phyloP scores from a whole-genome alignment of 2,113 vertebrate species.

The Callorhinus ursinus region DNA sequence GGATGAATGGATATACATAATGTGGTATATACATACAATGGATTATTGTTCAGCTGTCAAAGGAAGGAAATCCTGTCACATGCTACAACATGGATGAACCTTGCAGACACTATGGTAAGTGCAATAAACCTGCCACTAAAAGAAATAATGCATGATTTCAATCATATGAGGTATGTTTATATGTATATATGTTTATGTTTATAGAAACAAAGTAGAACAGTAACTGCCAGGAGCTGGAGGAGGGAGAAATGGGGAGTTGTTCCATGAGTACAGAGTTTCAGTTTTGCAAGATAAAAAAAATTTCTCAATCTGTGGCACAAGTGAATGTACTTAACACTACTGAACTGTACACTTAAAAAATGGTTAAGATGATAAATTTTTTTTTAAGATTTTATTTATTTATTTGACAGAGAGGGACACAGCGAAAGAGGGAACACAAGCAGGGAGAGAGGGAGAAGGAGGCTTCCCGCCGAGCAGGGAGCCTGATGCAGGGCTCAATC shows the following conservation, averaged over 20 bases:
- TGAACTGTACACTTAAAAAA: not conserved
- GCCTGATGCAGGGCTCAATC: too few relatives aligned
- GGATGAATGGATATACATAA: not conserved
- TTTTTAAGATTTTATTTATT: not conserved
- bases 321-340: not conserved
- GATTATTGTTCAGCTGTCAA: not conserved
- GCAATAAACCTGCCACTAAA: not conserved
- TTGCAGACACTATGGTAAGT: not conserved
- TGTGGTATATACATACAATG: not conserved
- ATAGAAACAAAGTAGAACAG: not conserved
- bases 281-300: not conserved
- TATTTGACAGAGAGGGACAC: too few relatives aligned
- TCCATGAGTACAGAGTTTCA: not conserved
- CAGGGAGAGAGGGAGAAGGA: too few relatives aligned
- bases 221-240: not conserved
- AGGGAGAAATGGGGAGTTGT: not conserved
- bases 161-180: not conserved
- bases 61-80: not conserved
- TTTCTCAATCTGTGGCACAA: not conserved
- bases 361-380: not conserved
- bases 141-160: not conserved
- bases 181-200: too few relatives aligned
- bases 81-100: not conserved
- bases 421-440: too few relatives aligned
- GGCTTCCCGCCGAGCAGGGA: too few relatives aligned